Conservation (phyloP, 2,888 invertebrate species). For the Drosophila histrio region DNA sequence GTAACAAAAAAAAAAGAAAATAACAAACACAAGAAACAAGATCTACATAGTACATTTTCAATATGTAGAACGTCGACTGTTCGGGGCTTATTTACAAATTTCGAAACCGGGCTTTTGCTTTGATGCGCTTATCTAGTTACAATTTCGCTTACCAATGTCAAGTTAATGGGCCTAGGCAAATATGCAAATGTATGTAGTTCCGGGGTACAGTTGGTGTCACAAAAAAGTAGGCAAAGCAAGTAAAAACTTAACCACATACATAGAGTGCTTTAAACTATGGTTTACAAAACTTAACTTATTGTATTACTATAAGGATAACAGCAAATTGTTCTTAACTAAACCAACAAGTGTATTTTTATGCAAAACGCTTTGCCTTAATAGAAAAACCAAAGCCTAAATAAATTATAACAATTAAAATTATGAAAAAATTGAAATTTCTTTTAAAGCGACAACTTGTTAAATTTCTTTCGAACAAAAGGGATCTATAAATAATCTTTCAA, state of each 20-base stretch:
- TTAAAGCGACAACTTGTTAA: constrained; percentile 17
- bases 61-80: constrained; percentile 20
- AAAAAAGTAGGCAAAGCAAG: constrained; percentile 13
- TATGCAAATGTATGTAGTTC: constrained; percentile 13
- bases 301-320: constrained; percentile 31
- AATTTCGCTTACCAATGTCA: constrained; percentile 36
- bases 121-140: constrained; percentile 44
- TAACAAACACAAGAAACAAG: constrained; percentile 10
- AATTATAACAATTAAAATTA: constrained; percentile 33
- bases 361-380: constrained; percentile 83
- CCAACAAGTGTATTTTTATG: constrained; percentile 81
- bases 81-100: constrained; percentile 44
- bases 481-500: constrained; percentile 35
- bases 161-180: constrained; percentile 21
- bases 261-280: constrained; percentile 69
- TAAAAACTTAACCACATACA: constrained; percentile 11
- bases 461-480: too few species aligned
- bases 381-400: constrained; percentile 33
- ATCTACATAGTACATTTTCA: constrained; percentile 20
- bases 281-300: constrained; percentile 61
- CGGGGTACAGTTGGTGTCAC: constrained; percentile 21
- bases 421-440: constrained; percentile 42
- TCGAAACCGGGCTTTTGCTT: constrained; percentile 50
- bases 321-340: constrained; percentile 32
- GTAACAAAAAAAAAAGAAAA: neutral